Evolutionary conservation across 2,797 vertebrate genomes (phyloP), one percentile per base, ranked within the genome.

Genomic region (Trematomus bernacchii): DNA sequence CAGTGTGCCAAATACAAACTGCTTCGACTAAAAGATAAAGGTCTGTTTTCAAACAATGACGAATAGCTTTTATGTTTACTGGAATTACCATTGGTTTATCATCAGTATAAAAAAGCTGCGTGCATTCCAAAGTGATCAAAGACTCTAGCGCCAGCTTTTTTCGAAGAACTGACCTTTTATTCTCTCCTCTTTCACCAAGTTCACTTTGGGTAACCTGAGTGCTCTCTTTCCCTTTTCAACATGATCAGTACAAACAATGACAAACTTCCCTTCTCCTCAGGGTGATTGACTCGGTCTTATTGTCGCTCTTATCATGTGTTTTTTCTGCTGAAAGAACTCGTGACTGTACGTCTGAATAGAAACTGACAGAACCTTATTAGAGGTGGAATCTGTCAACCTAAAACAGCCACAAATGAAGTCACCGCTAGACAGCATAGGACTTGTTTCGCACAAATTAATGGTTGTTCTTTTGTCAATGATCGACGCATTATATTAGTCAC

Each of bases 151-250:
- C 52, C 18, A 73, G 66, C 79, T 81, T 63, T 67, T 71, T 59
- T 66, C 1, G 0, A 33, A 70, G 61, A 76, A 76, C 50, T 75
- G 19, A 59, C 37, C 78, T 88, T 90, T 92, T 84, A 82, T 91
- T 70, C 40, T 16, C 2, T 0, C 48, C 66, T 93, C 92, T 92
- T 83, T 94, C 92, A 92, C 37, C 92, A 52, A 1, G 9, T 43
- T 27, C 64, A 48, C 82, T 91, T 68, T 76, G 57, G 74, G 84
- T 82, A 84, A 89, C 84, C 68, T 43, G 66, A 92, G 86, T 66
- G 69, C 86, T 84, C 69, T 85, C 71, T 87, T 84, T 82, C 33
- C 71, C 83, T 89, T 93, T 92, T 92, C 85, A 93, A 77, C 89
- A 67, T 76, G 76, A 84, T 87, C 76, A 18, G 60, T 40, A 30